Base-by-base conservation (phyloP, 2,113 vertebrate genomes). In the Hippocampus mohnikei region DNA sequence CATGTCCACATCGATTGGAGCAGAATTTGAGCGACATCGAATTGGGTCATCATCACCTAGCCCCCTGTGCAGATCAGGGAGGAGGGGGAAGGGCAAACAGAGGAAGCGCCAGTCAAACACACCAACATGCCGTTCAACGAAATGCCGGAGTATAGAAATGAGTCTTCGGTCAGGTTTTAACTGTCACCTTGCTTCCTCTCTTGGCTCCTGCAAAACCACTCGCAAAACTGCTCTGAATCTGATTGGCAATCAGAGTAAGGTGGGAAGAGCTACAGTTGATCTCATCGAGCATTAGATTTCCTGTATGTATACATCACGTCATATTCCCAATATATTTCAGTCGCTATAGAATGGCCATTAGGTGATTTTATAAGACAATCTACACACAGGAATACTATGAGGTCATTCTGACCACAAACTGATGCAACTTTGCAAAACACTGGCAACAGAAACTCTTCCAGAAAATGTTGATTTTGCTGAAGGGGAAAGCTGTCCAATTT, bases 321-420 rank as follows among this genome's bases (percentile, higher is more conserved):
- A 23, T 9, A n/a, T 50, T 7, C 46, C 46, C 16, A 7, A 18
- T 18, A 18, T 29, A 50, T 8, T 18, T 16, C 2, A 37, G 8
- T 37, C 1, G 8, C 11, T 37, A 10, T 11, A 37, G 20, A 40
- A 18, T 11, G 29, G 60, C 33, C 33, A 20, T 16, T 10, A 21
- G 60, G 33, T n/a, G 9, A 66, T n/a, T n/a, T n/a, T 23, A n/a
- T 21, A 55, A 55, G 64, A 55, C 41, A 15, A 23, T 70, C 46
- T 62, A 61, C 75, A 69, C 68, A 69, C 68, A 67, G 52, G 76
- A 76, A 48, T 48, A 37, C 62, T 50, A 37, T 37, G 2, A 37
- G 15, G 27, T 62, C 3, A 62, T 40, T 8, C 33, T 40, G 33
- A 40, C 60, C 20, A 62, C 33, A 40, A 16, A 40, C 20, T 40